phyloP scores from a whole-genome alignment of 2,888 invertebrate genomes.

The Cephus rjabovi region DNA sequence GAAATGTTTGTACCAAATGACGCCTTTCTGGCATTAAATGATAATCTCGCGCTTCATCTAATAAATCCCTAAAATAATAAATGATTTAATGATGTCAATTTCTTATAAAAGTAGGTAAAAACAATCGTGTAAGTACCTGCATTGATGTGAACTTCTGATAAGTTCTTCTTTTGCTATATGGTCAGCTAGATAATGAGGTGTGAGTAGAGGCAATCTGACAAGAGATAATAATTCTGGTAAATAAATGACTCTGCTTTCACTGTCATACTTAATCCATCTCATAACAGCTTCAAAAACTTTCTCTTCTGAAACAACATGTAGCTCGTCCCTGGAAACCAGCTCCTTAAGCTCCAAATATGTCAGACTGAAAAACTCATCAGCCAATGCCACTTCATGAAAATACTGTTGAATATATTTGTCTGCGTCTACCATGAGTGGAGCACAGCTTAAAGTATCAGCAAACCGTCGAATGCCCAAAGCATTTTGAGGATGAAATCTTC shows the following conservation, averaged over 20 bases:
- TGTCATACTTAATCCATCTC: constrained; percentile 80
- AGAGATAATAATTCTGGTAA: constrained; percentile 79
- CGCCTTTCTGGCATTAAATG: constrained; percentile 88
- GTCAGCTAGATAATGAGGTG: constrained; percentile 85
- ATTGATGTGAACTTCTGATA: constrained; percentile 81
- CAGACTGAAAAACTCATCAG: constrained; percentile 81
- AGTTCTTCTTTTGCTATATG: constrained; percentile 83
- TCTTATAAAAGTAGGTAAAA: not conserved
- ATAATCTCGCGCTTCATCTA: constrained; percentile 90
- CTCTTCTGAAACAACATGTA: constrained; percentile 82
- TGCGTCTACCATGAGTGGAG: constrained; percentile 77
- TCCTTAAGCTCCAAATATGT: constrained; percentile 74
- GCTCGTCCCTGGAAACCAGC: constrained; percentile 80
- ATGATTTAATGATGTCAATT: constrained; percentile 4
- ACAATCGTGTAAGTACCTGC: constrained; percentile 69
- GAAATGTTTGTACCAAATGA: constrained; percentile 80
- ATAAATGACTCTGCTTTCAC: constrained; percentile 70
- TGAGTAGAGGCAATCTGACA: constrained; percentile 83
- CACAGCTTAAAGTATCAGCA: constrained; percentile 82
- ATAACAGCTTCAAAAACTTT: constrained; percentile 88
- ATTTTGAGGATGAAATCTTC: constrained; percentile 82
- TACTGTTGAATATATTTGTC: constrained; percentile 84
- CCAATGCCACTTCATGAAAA: constrained; percentile 80
- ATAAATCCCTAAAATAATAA: constrained; percentile 72
- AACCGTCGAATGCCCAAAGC: constrained; percentile 84